phyloP scores from a whole-genome alignment of 2,888 invertebrate species.

The Druceiella hillmani region DNA sequence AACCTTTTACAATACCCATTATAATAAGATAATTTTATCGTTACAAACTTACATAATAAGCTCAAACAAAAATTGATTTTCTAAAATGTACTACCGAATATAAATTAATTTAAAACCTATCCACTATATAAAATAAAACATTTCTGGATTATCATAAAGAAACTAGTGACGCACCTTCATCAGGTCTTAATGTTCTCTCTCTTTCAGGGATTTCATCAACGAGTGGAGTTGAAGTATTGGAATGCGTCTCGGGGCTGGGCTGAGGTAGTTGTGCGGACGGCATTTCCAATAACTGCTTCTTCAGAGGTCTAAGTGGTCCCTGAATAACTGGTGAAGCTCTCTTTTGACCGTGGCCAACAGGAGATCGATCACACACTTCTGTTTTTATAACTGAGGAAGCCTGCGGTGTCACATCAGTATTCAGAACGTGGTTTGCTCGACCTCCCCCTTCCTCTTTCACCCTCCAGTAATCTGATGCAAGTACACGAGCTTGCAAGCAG shows the following conservation, averaged over 20 bases:
- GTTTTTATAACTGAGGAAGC: slow-evolving; percentile 27
- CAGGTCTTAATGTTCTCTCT: slow-evolving; percentile 41
- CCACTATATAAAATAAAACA: no score
- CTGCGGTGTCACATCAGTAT: slow-evolving; percentile 31
- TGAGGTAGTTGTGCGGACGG: slow-evolving; percentile 39
- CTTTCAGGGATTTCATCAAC: slow-evolving; percentile 53
- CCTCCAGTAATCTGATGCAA: slow-evolving; percentile 59
- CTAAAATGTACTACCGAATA: no score
- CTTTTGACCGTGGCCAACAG: slow-evolving; percentile 34
- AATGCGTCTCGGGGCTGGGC: slow-evolving; percentile 62
- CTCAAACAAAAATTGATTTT: no score
- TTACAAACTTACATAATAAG: no score
- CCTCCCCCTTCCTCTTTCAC: slow-evolving; percentile 45
- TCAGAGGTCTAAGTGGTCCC: slow-evolving; percentile 39
- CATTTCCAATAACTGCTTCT: slow-evolving; percentile 35
- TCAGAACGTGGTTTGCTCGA: slow-evolving; percentile 24
- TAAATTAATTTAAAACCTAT: no score
- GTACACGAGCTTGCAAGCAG: slow-evolving; percentile 73
- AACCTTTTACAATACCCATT: no score
- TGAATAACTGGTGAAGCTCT: slow-evolving; percentile 48
- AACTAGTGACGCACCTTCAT: slow-evolving; percentile 38
- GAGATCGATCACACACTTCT: slow-evolving; percentile 25
- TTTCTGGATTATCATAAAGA: no score
- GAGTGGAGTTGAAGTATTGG: slow-evolving; percentile 59
- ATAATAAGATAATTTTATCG: no score